These are phyloP conservation scores for Grammomys surdaster DNA, from an alignment of 2,113 vertebrate genomes.

Conservation along the genomic window DNA sequence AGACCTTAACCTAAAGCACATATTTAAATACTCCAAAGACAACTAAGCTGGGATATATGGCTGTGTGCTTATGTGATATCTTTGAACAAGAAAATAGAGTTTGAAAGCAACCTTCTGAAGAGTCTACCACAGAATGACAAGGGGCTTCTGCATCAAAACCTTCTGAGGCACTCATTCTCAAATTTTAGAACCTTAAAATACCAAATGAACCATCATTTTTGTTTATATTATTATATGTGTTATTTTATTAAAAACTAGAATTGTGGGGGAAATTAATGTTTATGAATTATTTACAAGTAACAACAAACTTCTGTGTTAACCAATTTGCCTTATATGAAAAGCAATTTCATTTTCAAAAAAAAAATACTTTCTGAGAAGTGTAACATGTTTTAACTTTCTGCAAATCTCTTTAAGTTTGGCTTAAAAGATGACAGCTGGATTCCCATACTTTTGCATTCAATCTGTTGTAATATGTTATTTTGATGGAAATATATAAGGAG, in stretches of 20 bases:
- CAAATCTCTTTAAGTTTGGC: slow-evolving; percentile 58
- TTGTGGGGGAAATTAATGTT: not conserved
- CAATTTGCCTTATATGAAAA: slow-evolving; percentile 5
- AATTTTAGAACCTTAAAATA: not conserved
- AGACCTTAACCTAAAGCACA: not conserved
- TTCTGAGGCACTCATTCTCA: not conserved
- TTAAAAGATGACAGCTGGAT: slow-evolving; percentile 74
- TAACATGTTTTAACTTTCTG: slow-evolving; percentile 47
- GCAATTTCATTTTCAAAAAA: not conserved
- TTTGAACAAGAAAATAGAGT: not conserved
- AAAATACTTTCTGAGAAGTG: not conserved
- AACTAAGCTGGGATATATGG: not conserved
- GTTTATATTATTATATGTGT: not conserved
- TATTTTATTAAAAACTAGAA: slow-evolving; percentile 40
- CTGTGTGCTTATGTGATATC: not conserved
- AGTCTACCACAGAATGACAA: accelerated
- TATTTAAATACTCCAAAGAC: not conserved
- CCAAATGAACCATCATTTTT: not conserved
- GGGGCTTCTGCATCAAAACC: accelerated
- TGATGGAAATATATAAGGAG: slow-evolving; percentile 76
- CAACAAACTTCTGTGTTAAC: slow-evolving; percentile 3
- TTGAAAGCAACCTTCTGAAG: not conserved
- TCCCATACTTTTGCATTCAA: slow-evolving; percentile 53
- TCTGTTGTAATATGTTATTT: slow-evolving; percentile 78
- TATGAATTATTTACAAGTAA: slow-evolving; percentile 38